phyloP scores from a whole-genome alignment of 2,113 vertebrate species.

The Mastomys natalensis region DNA sequence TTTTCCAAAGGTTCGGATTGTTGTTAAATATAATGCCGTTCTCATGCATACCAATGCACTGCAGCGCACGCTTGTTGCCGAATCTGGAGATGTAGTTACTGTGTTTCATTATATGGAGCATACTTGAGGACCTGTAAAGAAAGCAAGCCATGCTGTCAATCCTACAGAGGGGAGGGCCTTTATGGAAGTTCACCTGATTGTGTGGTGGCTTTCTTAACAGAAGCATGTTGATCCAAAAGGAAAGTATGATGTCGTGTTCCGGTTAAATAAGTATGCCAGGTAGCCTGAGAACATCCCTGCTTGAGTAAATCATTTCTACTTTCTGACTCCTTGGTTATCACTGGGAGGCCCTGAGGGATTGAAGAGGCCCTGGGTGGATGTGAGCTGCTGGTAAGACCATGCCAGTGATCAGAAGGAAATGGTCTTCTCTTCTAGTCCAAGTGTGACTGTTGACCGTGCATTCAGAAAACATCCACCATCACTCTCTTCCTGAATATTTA shows the following conservation, averaged over 20 bases:
- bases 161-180: neutral
- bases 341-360: neutral
- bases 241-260: neutral
- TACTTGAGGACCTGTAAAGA: slow-evolving; percentile 90
- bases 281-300: neutral
- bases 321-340: neutral
- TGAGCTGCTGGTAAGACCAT: neutral
- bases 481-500: neutral
- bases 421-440: neutral
- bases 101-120: slow-evolving; percentile 93
- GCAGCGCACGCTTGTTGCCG: slow-evolving; percentile 92
- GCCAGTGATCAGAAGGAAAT: neutral
- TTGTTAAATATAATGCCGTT: slow-evolving; percentile 97
- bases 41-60: slow-evolving; percentile 95
- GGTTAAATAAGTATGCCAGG: neutral
- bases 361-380: neutral
- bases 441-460: neutral
- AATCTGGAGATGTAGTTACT: slow-evolving; percentile 92
- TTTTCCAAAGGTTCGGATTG: slow-evolving; percentile 92
- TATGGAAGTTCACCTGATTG: neutral
- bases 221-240: neutral
- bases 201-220: neutral
- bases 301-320: neutral
- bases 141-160: neutral
- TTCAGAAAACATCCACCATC: neutral